Evolutionary conservation across 2,113 vertebrate genomes (phyloP), one percentile per base, ranked within the genome.

Genomic region (Arvicanthis niloticus): DNA sequence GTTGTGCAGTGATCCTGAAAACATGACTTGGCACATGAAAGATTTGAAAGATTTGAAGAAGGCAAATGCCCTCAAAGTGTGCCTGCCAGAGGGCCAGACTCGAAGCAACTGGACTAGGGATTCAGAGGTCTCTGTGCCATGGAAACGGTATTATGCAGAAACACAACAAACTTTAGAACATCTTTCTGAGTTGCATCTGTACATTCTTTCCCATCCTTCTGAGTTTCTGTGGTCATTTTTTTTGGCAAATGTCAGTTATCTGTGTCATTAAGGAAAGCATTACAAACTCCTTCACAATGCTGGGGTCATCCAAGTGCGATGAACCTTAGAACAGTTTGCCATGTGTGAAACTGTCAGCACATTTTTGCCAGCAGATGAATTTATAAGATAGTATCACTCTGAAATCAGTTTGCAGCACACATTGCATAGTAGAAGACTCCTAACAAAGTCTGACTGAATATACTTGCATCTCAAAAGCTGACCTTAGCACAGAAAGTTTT

Each of bases 191-290:
- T 29, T 73, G 40, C 96, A 84, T 91, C 60, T 21, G 16, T 96
- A 96, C 62, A 92, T 87, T 88, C 21, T 48, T 88, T 62, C 88
- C 17, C 68, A 77, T 93, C 89, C 40, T 87, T 84, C 48, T 91
- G 76, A 94, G 81, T 81, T 10, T 60, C 85, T 13, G 56, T 92
- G 37, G 31, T 93, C 60, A 89, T 62, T 84, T 78, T 78, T 81
- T 89, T 82, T 89, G 86, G 81, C 82, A 91, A 96, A 22, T 95
- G 48, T 68, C 60, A 94, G 72, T 77, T 78, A 5, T 72, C 81
- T 93, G 22, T 92, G 58, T 86, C 89, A 93, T 91, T 78, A 95
- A 93, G 77, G 24, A 95, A 91, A 96, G 24, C 15, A 91, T 78
- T 93, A 76, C 17, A 77, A 91, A 96, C 24, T 88, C 65, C 76